Conservation (phyloP, 2,797 vertebrate genomes). For the Cryptoblepharus egeriae region DNA sequence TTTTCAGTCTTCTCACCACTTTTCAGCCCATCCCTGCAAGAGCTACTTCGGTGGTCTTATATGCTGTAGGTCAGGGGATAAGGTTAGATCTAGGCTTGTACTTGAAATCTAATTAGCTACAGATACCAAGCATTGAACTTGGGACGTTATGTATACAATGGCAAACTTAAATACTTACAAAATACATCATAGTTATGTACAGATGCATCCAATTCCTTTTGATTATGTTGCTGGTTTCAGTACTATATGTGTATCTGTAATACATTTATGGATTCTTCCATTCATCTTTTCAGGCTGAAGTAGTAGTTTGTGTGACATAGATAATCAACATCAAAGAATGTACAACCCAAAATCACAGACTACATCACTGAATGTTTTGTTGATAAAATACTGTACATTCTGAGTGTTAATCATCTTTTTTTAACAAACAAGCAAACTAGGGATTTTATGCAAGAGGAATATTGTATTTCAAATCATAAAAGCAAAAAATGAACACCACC, state of each 20-base stretch:
- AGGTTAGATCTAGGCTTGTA: no score
- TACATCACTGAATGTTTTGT: not conserved
- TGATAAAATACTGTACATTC: not conserved
- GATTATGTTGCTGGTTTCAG: not conserved
- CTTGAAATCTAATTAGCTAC: not conserved
- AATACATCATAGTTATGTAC: slow-evolving; percentile 16
- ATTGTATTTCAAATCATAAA: slow-evolving; percentile 12
- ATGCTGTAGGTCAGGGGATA: no score
- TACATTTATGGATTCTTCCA: not conserved
- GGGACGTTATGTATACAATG: not conserved
- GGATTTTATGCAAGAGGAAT: not conserved
- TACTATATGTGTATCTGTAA: not conserved
- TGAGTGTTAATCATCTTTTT: slow-evolving; percentile 10
- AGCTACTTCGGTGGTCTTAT: no score
- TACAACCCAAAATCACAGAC: slow-evolving; percentile 24
- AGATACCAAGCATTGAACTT: not conserved
- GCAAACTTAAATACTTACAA: no score
- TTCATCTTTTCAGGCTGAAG: not conserved
- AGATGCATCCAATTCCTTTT: not conserved
- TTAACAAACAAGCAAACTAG: not conserved
- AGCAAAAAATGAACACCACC: not conserved
- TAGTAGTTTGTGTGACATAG: not conserved
- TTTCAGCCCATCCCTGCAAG: no score
- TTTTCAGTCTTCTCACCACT: no score
- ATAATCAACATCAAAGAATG: slow-evolving; percentile 6